A percentile compares a stretch with the other conserved stretches of the same genome.
These are phyloP conservation scores for Rhinatrema bivittatum DNA, from an alignment of 2,797 vertebrate species.

Conservation along the genomic window DNA sequence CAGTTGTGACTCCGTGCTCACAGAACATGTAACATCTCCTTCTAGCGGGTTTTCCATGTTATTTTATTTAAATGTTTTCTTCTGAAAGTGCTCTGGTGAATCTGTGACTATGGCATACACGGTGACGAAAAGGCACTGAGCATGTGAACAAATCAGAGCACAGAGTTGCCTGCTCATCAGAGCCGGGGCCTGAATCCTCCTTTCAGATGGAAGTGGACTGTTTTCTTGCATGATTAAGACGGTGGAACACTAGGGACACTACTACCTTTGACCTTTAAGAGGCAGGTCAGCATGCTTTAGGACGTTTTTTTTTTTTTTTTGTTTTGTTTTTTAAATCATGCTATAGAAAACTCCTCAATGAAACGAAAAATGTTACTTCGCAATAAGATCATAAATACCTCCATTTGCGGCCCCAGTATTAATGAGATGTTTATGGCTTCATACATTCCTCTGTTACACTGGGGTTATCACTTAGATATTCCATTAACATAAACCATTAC, in stretches of 20 bases:
- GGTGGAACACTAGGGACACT: no score
- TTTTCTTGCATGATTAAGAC: no score
- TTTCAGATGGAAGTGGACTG: no score
- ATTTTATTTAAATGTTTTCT: slow-evolving; percentile 1
- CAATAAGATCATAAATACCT: slow-evolving; percentile 23
- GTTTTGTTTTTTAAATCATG: no score
- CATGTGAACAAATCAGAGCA: slow-evolving; percentile 1
- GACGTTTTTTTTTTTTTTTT: no score
- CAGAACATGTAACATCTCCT: slow-evolving; percentile 1
- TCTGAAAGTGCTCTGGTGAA: neutral
- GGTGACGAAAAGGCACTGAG: neutral
- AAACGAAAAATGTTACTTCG: slow-evolving; percentile 10
- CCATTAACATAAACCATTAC: slow-evolving; percentile 18
- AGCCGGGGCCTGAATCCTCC: no score
- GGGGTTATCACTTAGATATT: slow-evolving; percentile 19
- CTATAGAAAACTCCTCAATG: slow-evolving; percentile 11
- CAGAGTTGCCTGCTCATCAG: no score
- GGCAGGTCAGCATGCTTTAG: no score
- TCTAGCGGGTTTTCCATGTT: neutral
- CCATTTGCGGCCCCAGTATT: slow-evolving; percentile 14
- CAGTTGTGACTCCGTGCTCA: slow-evolving; percentile 11
- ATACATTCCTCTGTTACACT: slow-evolving; percentile 4
- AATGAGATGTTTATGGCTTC: slow-evolving; percentile 16
- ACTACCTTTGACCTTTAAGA: no score
- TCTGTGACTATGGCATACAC: slow-evolving; percentile 4